phyloP scores from a whole-genome alignment of 2,113 vertebrate species.

The Lepisosteus osseus region DNA sequence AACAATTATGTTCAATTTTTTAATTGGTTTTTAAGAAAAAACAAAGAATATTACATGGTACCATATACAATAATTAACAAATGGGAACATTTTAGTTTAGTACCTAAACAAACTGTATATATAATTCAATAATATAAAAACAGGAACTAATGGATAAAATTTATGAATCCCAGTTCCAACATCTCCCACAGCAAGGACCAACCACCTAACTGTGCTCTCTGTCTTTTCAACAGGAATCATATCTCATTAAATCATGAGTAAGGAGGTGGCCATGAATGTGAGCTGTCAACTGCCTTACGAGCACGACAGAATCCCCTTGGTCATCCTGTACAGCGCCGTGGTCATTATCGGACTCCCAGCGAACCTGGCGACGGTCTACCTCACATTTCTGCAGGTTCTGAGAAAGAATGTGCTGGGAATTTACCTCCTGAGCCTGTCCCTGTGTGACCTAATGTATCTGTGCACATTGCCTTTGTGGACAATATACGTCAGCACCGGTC shows the following conservation, averaged over 20 bases:
- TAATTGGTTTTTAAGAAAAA: no score
- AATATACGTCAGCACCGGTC: conserved; percentile 55
- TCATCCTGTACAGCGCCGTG: conserved; percentile 67
- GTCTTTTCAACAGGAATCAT: no score
- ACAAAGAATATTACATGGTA: no score
- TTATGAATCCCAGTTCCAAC: no score
- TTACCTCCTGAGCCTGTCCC: conserved; percentile 77
- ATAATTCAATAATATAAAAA: no score
- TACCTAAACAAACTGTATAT: no score
- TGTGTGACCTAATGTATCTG: conserved; percentile 81
- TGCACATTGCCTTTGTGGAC: conserved; percentile 81
- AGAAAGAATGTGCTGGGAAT: conserved; percentile 70
- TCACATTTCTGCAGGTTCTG: conserved; percentile 64
- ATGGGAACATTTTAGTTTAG: no score
- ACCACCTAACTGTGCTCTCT: no score
- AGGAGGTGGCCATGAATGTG: background rate
- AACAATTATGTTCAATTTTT: no score
- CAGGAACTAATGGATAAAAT: no score
- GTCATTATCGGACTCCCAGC: conserved; percentile 71
- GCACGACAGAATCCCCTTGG: conserved; percentile 47
- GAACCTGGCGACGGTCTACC: conserved; percentile 68
- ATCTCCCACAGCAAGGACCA: no score
- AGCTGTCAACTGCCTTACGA: conserved; percentile 41
- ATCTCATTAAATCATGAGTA: background rate
- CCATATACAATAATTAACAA: no score